Evolutionary conservation across 2,888 invertebrate species (phyloP).

Genomic region (Cabera pusaria): DNA sequence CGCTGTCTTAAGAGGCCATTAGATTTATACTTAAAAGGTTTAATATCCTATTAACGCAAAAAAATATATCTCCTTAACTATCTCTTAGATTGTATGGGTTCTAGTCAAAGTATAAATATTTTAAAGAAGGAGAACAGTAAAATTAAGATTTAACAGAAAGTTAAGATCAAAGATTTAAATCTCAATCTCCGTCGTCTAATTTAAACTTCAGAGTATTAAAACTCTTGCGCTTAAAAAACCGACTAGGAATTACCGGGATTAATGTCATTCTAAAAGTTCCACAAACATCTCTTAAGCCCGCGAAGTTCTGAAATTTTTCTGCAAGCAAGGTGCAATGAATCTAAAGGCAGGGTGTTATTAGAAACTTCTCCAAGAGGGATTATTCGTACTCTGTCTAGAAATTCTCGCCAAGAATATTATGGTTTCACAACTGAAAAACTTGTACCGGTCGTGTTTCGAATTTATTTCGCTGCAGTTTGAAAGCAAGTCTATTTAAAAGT

Average conservation of each 20-base stretch:
- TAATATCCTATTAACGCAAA: too few relatives aligned
- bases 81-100: too few relatives aligned
- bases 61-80: too few relatives aligned
- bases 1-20: too few relatives aligned
- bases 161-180: constrained; percentile 17
- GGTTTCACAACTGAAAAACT: constrained; percentile 45
- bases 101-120: too few relatives aligned
- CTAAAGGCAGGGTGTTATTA: constrained; percentile 66
- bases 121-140: not conserved
- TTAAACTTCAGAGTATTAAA: constrained; percentile 40
- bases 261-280: constrained; percentile 65
- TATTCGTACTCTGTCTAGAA: constrained; percentile 50
- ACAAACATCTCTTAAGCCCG: constrained; percentile 58
- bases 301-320: constrained; percentile 62
- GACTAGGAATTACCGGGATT: constrained; percentile 58
- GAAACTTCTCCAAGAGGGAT: constrained; percentile 65
- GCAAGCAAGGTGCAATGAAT: constrained; percentile 73
- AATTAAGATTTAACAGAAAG: not conserved
- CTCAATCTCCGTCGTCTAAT: constrained; percentile 26
- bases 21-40: too few relatives aligned
- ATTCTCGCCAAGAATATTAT: constrained; percentile 48
- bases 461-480: constrained; percentile 20
- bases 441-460: constrained; percentile 33
- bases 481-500: constrained; percentile 20
- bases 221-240: constrained; percentile 46